Evolutionary conservation across 2,797 vertebrate genomes (phyloP), one percentile per base, ranked within the genome.

Genomic region (Neosalanx taihuensis): DNA sequence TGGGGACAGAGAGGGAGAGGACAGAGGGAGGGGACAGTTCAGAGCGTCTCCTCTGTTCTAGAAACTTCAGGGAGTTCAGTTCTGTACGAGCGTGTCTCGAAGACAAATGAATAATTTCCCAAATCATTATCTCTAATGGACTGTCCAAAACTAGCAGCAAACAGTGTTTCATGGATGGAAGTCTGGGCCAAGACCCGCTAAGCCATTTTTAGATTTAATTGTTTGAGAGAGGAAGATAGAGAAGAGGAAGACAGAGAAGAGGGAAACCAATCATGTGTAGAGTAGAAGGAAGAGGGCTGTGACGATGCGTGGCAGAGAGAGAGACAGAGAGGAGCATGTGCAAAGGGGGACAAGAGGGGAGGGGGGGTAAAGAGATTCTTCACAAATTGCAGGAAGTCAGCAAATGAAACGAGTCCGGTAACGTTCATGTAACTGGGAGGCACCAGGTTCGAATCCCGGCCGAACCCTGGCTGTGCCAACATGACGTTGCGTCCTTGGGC

Each of bases 111-210:
- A 3, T 18, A 79, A 70, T 84, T 72, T 84, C 64, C 70, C 75
- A 83, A 84, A 86, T 87, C 84, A 81, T 41, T 10, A 12, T 61
- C 74, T 80, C 79, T 85, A 87, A 89, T 84, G 76, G 83, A 83
- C 82, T 85, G 84, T 86, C 82, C 81, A 67, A 73, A 84, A 72
- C 60, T 26, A 86, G 83, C 37, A 77, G 79, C 77, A 83, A 79
- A 69, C 53, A 0, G 81, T 73, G 71, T 81, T 83, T 81, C 76
- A 77, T 74, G 67, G 63, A 51, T 33, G 2, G 51, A 81, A 79
- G 73, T 70, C 69, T 69, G 56, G 77, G 73, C 67, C 64, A 73
- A 75, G 49, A 53, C 64, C 63, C 63, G 23, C 33, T 70, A 13
- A 0, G 67, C 59, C 81, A 81, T 77, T 86, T 85, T 87, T 83